These are phyloP conservation scores for Zaprionus tsacasi DNA, from an alignment of 1,140 invertebrate genomes.

Conservation along the genomic window DNA sequence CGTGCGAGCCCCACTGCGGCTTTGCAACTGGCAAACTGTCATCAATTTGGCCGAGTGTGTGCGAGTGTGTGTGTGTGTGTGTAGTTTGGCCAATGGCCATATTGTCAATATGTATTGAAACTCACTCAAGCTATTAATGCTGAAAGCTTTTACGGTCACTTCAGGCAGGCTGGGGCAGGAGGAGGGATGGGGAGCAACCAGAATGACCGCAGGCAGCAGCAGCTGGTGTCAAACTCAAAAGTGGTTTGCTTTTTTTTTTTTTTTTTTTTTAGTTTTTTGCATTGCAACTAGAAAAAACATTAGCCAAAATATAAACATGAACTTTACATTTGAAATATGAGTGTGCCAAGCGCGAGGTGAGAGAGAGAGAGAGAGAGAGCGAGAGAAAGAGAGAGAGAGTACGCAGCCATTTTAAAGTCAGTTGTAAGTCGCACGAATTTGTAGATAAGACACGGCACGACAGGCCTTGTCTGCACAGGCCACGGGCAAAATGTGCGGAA, in stretches of 20 bases:
- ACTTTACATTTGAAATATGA: constrained; percentile 76
- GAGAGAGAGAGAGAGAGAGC: background rate
- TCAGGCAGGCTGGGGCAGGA: constrained; percentile 53
- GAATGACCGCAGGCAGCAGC: constrained; percentile 74
- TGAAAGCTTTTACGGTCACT: constrained; percentile 81
- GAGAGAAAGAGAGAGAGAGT: background rate
- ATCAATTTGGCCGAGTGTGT: constrained; percentile 71
- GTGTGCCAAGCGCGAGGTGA: constrained; percentile 32
- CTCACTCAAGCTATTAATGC: constrained; percentile 81
- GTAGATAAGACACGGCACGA: constrained; percentile 75
- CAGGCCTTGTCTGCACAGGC: constrained; percentile 71
- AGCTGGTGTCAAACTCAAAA: constrained; percentile 83
- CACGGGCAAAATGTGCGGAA: constrained; percentile 65
- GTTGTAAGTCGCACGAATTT: constrained; percentile 59
- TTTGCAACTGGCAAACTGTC: constrained; percentile 82
- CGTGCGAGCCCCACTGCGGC: constrained; percentile 54
- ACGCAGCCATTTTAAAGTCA: constrained; percentile 44
- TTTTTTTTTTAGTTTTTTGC: constrained; percentile 44
- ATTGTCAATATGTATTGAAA: constrained; percentile 82
- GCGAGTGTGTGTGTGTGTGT: constrained; percentile 26
- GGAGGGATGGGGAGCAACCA: background rate
- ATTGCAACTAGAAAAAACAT: constrained; percentile 68
- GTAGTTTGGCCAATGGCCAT: constrained; percentile 76
- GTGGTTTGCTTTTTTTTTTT: constrained; percentile 65
- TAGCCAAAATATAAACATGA: constrained; percentile 84